These are phyloP conservation scores for Sarcophaga carnaria DNA, from an alignment of 2,888 invertebrate species.

Conservation along the genomic window DNA sequence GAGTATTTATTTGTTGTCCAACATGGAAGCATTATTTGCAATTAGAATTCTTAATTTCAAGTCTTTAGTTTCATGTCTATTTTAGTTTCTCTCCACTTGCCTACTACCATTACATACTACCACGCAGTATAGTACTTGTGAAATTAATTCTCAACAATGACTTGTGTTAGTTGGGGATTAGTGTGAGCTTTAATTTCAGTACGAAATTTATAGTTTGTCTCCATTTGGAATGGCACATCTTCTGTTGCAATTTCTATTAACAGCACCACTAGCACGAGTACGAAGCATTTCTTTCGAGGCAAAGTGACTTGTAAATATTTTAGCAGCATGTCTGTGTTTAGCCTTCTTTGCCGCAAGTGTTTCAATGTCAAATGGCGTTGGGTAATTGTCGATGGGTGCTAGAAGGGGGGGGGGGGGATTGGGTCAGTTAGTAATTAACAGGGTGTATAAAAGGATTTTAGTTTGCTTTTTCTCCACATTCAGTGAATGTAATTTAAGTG, in stretches of 20 bases:
- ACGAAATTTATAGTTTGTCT: background rate
- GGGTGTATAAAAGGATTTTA: no score
- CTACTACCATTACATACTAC: background rate
- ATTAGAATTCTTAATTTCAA: no score
- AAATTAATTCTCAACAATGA: slow-evolving; percentile 49
- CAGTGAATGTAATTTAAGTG: no score
- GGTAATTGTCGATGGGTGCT: background rate
- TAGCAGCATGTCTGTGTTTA: background rate
- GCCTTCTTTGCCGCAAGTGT: background rate
- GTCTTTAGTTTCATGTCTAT: background rate
- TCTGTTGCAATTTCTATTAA: background rate
- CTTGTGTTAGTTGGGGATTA: slow-evolving; percentile 42
- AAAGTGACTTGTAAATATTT: background rate
- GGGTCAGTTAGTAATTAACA: no score
- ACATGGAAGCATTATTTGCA: no score
- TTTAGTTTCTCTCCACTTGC: slow-evolving; percentile 7
- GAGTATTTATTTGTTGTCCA: no score
- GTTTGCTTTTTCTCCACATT: no score
- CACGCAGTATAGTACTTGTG: background rate
- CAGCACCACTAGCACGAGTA: background rate
- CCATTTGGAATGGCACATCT: background rate
- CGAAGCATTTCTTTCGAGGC: background rate
- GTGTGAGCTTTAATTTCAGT: slow-evolving; percentile 19
- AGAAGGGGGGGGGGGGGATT: no score
- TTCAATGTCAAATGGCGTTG: background rate